Evolutionary conservation across 2,113 vertebrate species (phyloP), one percentile per base, ranked within the genome.

Genomic region (Brachionichthys hirsutus): DNA sequence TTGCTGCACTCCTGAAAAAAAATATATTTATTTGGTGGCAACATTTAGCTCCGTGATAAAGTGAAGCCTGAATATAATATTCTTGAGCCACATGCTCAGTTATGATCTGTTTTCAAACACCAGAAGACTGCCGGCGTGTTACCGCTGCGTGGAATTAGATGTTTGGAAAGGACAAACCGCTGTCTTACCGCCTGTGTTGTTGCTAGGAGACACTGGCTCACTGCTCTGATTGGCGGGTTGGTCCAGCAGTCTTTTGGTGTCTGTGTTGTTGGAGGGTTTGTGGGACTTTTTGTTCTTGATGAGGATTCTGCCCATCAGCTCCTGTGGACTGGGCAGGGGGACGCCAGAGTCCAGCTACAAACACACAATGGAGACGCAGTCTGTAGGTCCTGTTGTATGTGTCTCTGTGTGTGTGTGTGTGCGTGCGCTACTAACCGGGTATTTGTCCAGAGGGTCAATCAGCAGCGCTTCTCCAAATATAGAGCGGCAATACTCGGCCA

Each of bases 221-320:
- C 92, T 94, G 90, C 89, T 95, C 0, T 94, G 94, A 89, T 94
- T 98, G 78, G 95, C 95, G 12, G 93, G 92, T 67, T 97, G 95
- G 76, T 99, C 97, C 0, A 89, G 89, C 36, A 95, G 90, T 72
- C 95, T 94, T 90, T 98, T 98, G 83, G 93, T 95, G 15, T 93
- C 92, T 3, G 92, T 93, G 47, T 91, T 94, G 6, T 93, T 93
- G 2, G 93, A 86, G 0, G 95, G 94, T 80, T 99, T 99, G 66
- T 96, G 95, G 41, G 97, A 98, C 85, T 99, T 99, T 85, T 99
- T 99, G 88, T 99, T 99, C 87, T 99, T 99, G 80, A 99, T 94
- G 63, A 99, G 91, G 38, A 98, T 98, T 89, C 98, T 98, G 45
- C 97, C 96, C 92, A 95, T 95, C 74, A 99, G 90, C 82, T 99